These are phyloP conservation scores for Porites divaricata DNA, from an alignment of 92 coral and sea anemone species.

Conservation along the genomic window DNA sequence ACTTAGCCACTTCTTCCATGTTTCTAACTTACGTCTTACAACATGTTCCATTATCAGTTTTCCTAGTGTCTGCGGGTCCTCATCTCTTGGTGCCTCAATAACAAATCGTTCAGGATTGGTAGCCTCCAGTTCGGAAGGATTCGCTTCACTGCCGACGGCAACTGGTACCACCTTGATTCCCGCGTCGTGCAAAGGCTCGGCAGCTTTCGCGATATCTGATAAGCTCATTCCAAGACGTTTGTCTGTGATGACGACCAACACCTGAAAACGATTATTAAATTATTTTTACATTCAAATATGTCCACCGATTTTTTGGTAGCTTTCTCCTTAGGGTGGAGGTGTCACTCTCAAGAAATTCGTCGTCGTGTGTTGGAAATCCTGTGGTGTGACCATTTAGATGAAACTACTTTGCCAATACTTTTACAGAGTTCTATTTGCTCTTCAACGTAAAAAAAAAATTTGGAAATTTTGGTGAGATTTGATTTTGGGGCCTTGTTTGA, in stretches of 20 bases:
- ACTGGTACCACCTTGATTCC: constrained; percentile 81
- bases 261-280: background rate
- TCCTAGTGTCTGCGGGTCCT: constrained; percentile 58
- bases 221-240: constrained; percentile 54
- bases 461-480: too few species aligned
- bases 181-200: constrained; percentile 63
- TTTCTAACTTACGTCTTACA: constrained; percentile 51
- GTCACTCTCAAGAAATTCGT: too few species aligned
- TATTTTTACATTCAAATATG: background rate
- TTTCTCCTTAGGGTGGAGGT: too few species aligned
- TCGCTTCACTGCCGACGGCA: constrained; percentile 69
- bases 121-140: constrained; percentile 49
- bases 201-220: constrained; percentile 61
- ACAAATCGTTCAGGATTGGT: constrained; percentile 51
- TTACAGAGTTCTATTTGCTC: too few species aligned
- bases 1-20: too few species aligned
- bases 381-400: too few species aligned
- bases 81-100: constrained; percentile 55
- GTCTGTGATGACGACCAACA: constrained; percentile 77
- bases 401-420: too few species aligned
- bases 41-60: constrained; percentile 69
- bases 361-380: too few species aligned
- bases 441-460: too few species aligned
- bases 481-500: background rate
- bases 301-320: too few species aligned